Evolutionary conservation across 2,888 invertebrate species (phyloP).

Genomic region (Dynastes tityus): DNA sequence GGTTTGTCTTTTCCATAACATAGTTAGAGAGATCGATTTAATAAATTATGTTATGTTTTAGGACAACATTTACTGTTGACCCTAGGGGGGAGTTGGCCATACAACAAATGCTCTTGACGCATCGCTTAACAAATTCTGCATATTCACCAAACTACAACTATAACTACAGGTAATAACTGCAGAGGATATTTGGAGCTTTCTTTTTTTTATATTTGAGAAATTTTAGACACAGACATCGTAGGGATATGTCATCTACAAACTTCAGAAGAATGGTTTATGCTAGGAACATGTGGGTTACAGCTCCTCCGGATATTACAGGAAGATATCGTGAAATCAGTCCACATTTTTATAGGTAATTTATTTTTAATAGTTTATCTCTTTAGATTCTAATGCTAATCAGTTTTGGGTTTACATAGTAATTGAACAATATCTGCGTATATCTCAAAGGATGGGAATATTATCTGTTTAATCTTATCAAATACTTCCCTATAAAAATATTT

Average conservation of each 20-base stretch:
- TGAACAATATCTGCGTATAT: too few species aligned
- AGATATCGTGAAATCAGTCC: conserved; percentile 83
- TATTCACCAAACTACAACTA: conserved; percentile 58
- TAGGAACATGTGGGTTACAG: conserved; percentile 82
- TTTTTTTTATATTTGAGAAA: conserved; percentile 26
- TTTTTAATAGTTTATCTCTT: not conserved
- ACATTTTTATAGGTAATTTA: conserved; percentile 80
- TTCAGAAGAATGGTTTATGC: conserved; percentile 84
- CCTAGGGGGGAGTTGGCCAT: conserved; percentile 76
- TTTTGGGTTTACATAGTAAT: too few species aligned
- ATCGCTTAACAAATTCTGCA: conserved; percentile 66
- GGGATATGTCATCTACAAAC: conserved; percentile 65
- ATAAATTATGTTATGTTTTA: conserved; percentile 66
- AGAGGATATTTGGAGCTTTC: not conserved
- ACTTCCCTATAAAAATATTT: not conserved
- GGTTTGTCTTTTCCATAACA: conserved; percentile 59
- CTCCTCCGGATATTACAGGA: conserved; percentile 80
- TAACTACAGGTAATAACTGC: conserved; percentile 16
- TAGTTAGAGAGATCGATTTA: not conserved
- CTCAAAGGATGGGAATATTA: too few species aligned
- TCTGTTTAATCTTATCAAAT: too few species aligned
- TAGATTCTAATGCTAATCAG: too few species aligned
- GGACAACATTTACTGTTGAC: conserved; percentile 80
- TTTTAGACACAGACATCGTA: conserved; percentile 45
- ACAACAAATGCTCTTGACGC: conserved; percentile 74